A percentile compares a stretch with the other conserved stretches of the same genome.
Conservation (phyloP, 2,113 vertebrate species). For the Nothobranchius furzeri region DNA sequence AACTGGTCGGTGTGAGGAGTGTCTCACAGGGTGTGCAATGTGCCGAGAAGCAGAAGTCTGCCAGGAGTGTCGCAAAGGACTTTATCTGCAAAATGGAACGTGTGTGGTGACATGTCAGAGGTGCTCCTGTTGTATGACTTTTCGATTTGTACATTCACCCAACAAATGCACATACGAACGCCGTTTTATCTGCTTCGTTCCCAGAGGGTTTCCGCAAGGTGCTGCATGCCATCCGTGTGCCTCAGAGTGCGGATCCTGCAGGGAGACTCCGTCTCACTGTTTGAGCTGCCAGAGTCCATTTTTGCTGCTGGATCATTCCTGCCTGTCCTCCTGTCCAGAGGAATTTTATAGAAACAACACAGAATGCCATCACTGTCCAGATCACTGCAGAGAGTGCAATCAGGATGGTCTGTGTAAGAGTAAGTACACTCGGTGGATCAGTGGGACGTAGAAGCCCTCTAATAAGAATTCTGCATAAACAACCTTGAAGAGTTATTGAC, state of each 20-base stretch:
- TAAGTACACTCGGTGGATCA: constrained; percentile 55
- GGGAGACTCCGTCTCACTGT: constrained; percentile 78
- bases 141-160: background rate
- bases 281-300: constrained; percentile 77
- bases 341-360: constrained; percentile 76
- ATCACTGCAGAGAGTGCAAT: constrained; percentile 83
- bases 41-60: constrained; percentile 77
- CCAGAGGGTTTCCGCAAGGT: constrained; percentile 83
- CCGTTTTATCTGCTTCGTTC: background rate
- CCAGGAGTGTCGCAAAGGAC: constrained; percentile 73
- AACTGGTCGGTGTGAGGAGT: constrained; percentile 82
- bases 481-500: too few relatives aligned
- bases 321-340: constrained; percentile 77
- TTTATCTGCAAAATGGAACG: constrained; percentile 81
- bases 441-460: background rate
- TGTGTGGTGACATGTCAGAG: constrained; percentile 82
- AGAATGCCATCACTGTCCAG: constrained; percentile 82
- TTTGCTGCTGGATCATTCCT: constrained; percentile 76
- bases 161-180: background rate
- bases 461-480: too few relatives aligned
- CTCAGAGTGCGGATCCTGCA: constrained; percentile 81
- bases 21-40: constrained; percentile 75
- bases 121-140: constrained; percentile 59
- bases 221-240: constrained; percentile 74
- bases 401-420: constrained; percentile 82